Conservation (phyloP, 2,888 invertebrate genomes). For the Lacanobia wlatinum region DNA sequence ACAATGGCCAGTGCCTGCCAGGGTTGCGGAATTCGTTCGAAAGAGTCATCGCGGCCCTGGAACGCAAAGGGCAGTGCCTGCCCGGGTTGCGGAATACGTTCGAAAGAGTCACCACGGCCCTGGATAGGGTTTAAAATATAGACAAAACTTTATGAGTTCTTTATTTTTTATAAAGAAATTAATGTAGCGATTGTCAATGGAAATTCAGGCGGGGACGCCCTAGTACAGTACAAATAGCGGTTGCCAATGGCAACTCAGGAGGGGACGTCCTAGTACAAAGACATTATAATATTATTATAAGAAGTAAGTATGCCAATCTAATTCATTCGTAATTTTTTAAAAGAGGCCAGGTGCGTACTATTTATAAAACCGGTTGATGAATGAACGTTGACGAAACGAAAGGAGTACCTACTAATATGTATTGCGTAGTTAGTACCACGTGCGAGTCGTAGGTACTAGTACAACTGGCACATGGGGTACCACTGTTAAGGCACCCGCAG, state of each 20-base stretch:
- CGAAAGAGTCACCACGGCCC: no score
- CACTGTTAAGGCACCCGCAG: neutral
- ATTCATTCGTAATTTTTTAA: slow-evolving; percentile 9
- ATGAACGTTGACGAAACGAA: neutral
- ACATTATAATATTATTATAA: neutral
- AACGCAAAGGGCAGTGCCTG: no score
- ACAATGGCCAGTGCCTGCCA: no score
- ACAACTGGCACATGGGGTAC: neutral
- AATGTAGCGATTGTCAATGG: neutral
- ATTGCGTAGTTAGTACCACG: neutral
- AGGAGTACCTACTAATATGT: neutral
- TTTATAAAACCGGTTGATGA: slow-evolving; percentile 27
- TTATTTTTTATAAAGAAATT: neutral
- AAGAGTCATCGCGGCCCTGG: no score
- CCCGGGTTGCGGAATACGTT: no score
- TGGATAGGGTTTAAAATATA: no score
- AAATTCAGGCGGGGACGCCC: neutral
- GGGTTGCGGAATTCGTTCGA: no score
- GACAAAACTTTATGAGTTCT: no score
- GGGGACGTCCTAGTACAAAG: neutral
- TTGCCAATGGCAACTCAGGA: neutral
- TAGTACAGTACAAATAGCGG: no score
- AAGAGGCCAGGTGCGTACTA: slow-evolving; percentile 23
- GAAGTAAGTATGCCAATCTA: neutral
- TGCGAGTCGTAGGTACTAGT: neutral